Conservation (phyloP, 2,113 vertebrate genomes). For the Australoheros scitulus region DNA sequence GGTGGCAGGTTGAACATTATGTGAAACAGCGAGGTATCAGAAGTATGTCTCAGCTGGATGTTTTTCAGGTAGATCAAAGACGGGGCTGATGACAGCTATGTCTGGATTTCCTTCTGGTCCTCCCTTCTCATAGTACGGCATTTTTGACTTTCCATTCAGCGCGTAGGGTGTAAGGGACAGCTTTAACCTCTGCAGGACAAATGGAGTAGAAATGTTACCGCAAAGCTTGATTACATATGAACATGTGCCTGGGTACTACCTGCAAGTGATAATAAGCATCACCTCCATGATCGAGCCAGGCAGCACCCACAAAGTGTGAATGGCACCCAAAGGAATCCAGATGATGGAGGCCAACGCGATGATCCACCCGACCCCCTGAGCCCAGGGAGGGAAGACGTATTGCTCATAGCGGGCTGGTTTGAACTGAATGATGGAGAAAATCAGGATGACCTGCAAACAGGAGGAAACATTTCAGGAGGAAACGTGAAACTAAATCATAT, state of each 20-base stretch:
- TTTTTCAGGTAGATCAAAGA: conserved; percentile 43
- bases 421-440: conserved; percentile 81
- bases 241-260: no score
- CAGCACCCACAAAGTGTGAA: conserved; percentile 80
- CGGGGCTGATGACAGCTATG: conserved; percentile 41
- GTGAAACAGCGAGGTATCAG: conserved; percentile 45
- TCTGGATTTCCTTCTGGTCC: background rate
- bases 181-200: conserved; percentile 71
- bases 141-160: conserved; percentile 53
- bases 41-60: conserved; percentile 47
- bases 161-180: conserved; percentile 72
- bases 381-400: conserved; percentile 80
- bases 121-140: conserved; percentile 56
- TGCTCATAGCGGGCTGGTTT: conserved; percentile 77
- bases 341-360: conserved; percentile 80
- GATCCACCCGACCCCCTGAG: conserved; percentile 80
- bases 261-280: background rate
- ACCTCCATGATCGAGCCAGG: conserved; percentile 78
- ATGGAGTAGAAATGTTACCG: background rate
- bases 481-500: background rate
- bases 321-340: conserved; percentile 80
- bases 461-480: background rate
- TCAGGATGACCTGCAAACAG: conserved; percentile 73
- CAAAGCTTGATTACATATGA: background rate
- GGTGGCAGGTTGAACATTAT: background rate